phyloP scores from a whole-genome alignment of 2,888 invertebrate genomes.

The Pandemis cinnamomeana region DNA sequence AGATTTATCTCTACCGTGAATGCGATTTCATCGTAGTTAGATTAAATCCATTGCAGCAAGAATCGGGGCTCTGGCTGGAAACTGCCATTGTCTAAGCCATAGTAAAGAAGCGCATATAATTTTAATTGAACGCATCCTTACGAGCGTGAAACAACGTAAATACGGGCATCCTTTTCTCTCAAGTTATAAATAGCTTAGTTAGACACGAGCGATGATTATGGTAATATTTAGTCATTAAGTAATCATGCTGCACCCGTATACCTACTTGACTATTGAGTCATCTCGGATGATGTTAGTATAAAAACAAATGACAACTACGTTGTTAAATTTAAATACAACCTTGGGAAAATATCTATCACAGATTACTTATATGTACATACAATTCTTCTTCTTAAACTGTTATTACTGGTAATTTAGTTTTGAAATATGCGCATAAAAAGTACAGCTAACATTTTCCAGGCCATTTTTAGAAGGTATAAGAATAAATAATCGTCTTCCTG shows the following conservation, averaged over 20 bases:
- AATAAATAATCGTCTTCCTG: conserved; percentile 14
- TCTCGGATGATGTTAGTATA: conserved; percentile 22
- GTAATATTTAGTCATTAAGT: conserved; percentile 31
- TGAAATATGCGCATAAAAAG: neutral
- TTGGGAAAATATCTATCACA: neutral
- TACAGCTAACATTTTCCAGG: neutral
- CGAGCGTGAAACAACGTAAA: neutral
- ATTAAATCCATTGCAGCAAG: neutral
- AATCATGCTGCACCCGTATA: conserved; percentile 31
- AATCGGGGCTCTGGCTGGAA: neutral
- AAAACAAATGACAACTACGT: conserved; percentile 27
- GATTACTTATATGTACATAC: too few relatives aligned
- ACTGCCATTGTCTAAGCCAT: neutral
- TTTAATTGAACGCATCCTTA: neutral
- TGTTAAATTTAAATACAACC: conserved; percentile 4
- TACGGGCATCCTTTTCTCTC: neutral
- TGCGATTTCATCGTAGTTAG: too few relatives aligned
- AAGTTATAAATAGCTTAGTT: neutral
- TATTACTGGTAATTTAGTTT: too few relatives aligned
- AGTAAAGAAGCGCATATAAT: neutral
- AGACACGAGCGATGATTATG: neutral
- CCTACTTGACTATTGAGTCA: conserved; percentile 25
- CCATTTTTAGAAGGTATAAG: conserved; percentile 24
- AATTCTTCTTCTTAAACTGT: too few relatives aligned
- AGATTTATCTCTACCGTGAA: too few relatives aligned